phyloP scores from a whole-genome alignment of 2,797 vertebrate genomes.

The Lophotriccus pileatus region DNA sequence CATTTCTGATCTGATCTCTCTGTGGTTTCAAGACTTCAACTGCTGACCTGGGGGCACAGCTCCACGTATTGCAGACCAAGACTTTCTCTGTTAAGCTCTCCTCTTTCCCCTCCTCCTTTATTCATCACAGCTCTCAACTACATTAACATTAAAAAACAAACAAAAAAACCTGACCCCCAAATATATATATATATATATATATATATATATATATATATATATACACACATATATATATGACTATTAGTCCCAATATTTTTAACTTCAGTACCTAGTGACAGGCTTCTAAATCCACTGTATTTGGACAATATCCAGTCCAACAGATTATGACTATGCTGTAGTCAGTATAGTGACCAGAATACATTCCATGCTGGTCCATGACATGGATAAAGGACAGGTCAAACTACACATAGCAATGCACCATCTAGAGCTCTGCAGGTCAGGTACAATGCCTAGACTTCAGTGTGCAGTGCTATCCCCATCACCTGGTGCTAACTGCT shows the following conservation, averaged over 20 bases:
- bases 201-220: neutral
- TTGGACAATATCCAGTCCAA: neutral
- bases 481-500: neutral
- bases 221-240: neutral
- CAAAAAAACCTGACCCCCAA: neutral
- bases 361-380: neutral
- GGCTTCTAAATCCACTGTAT: neutral
- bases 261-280: neutral
- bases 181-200: rapidly evolving
- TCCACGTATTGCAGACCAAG: neutral
- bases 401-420: neutral
- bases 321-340: neutral
- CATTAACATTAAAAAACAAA: neutral
- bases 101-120: neutral
- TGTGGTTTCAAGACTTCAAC: neutral
- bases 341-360: neutral
- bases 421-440: neutral
- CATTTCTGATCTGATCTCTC: neutral
- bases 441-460: neutral
- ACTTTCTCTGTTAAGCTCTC: neutral
- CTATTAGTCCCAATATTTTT: neutral
- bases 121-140: neutral
- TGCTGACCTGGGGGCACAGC: neutral
- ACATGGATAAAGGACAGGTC: neutral
- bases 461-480: neutral